Base-by-base conservation (phyloP, 2,113 vertebrate species). In the Pomatorhinus ruficollis region DNA sequence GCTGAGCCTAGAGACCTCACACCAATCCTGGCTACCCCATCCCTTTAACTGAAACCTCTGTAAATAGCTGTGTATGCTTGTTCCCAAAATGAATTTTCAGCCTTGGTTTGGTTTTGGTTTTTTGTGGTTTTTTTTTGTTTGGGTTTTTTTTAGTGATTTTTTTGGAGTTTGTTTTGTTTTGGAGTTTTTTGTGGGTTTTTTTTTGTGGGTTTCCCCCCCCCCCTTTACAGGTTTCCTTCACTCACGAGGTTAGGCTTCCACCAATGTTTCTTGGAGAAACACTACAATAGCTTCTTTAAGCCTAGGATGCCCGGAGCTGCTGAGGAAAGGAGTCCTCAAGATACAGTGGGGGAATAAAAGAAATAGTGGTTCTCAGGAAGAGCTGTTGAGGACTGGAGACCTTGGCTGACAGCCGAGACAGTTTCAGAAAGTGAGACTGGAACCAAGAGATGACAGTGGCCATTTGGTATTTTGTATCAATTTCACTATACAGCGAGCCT, bases 111-210 rank as follows among this genome's bases (percentile, higher is more conserved):
- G 37, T 25, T 23, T 75, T 21, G 37, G 23, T 16, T 10, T 15
- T 15, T 15, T 20, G 14, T 9, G 37, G 37, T 10, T 9, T 56
- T 35, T 17, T 20, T 4, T 1, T 2, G 19, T 21, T 45, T 31
- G 37, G 42, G 27, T 22, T 40, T 16, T 15, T n/a, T n/a, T n/a
- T n/a, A n/a, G n/a, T n/a, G n/a, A n/a, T n/a, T n/a, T n/a, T n/a
- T n/a, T n/a, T n/a, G n/a, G n/a, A n/a, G n/a, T n/a, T 9, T 63
- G 25, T 14, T 11, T 10, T 10, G 12, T 15, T 3, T 1, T 5
- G 37, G 37, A 10, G 37, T 8, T 39, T 39, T 39, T 39, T 39
- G 37, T 39, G 37, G 37, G n/a, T n/a, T n/a, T n/a, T n/a, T n/a
- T n/a, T n/a, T n/a, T n/a, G n/a, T n/a, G n/a, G n/a, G n/a, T n/a